Base-by-base conservation (phyloP, 2,797 vertebrate genomes). In the Columba guinea region DNA sequence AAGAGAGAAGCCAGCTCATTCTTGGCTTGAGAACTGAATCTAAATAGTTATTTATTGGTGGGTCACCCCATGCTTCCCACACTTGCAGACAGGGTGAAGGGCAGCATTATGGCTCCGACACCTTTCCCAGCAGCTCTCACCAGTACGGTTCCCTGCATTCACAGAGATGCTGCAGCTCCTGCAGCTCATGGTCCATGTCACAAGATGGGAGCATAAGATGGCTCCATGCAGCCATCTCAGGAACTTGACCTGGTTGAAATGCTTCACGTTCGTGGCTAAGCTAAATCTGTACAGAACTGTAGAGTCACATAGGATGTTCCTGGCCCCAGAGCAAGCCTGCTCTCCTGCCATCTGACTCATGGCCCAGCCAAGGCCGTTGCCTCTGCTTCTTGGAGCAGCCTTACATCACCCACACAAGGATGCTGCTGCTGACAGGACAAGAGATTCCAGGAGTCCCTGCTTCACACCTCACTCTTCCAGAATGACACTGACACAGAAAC, bases 181-280 rank as follows among this genome's bases (percentile, higher is more conserved):
- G 41, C 4, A 3, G 48, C 63, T 58, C 35, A 5, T 8, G 9
- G 11, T 32, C 26, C 0, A 0, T 2, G 5, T 19, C 64, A 55
- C 11, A 7, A 49, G 46, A 24, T 5, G 5, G 46, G 34, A 69
- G 22, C 3, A 0, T 20, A 46, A 46, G 19, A 46, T 20, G 44
- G 32, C 52, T 44, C 63, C 51, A 5, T 3, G 13, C 26, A 67
- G 48, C 35, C 49, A 13, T 8, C 20, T 8, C 17, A 59, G 49
- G 65, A 84, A 7, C 32, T 48, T 30, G 5, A 27, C 17, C 7
- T 5, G 13, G 8, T 9, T 34, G 24, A 77, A 74, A 39, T 11
- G 15, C 19, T 63, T 37, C 32, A 19, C 6, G 11, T 24, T n/a
- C 9, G 1, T 5, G 19, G 39, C 30, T 37, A 52, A n/a, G 32